Conservation (phyloP, 2,888 invertebrate species). For the Drosophila eohydei region DNA sequence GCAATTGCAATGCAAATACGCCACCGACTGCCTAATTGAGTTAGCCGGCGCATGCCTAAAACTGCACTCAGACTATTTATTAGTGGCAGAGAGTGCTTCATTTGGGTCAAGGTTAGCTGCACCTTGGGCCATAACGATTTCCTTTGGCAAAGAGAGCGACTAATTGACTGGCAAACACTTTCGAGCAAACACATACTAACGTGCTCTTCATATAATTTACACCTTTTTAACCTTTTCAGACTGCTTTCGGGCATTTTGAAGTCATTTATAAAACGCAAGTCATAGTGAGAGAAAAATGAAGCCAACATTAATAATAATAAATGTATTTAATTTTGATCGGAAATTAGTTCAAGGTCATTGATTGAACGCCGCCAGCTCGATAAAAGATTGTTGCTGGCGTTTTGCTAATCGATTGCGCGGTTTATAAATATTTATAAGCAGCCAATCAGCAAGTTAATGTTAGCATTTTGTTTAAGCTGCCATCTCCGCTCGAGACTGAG, state of each 20-base stretch:
- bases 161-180: slow-evolving; percentile 58
- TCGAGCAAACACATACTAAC: slow-evolving; percentile 7
- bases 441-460: slow-evolving; percentile 38
- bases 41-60: slow-evolving; percentile 23
- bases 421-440: slow-evolving; percentile 48
- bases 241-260: slow-evolving; percentile 33
- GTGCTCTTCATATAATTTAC: slow-evolving; percentile 39
- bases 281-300: slow-evolving; percentile 38
- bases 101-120: slow-evolving; percentile 78
- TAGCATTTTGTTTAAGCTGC: slow-evolving; percentile 57
- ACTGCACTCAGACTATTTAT: slow-evolving; percentile 25
- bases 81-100: slow-evolving; percentile 15
- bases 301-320: slow-evolving; percentile 18
- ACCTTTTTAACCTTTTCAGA: slow-evolving; percentile 53
- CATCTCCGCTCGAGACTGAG: slow-evolving; percentile 1
- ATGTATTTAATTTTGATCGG: slow-evolving; percentile 28
- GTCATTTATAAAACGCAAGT: slow-evolving; percentile 54
- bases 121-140: slow-evolving; percentile 31
- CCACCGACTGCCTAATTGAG: slow-evolving; percentile 22
- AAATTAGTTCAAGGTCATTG: slow-evolving; percentile 81
- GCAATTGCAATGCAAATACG: slow-evolving; percentile 51
- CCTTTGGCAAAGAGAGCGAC: slow-evolving; percentile 55
- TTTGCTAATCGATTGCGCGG: slow-evolving; percentile 65
- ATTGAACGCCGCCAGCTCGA: slow-evolving; percentile 53
- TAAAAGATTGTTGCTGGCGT: slow-evolving; percentile 26